These are phyloP conservation scores for Herpailurus yagouaroundi DNA, from an alignment of 2,113 vertebrate species.

Conservation along the genomic window DNA sequence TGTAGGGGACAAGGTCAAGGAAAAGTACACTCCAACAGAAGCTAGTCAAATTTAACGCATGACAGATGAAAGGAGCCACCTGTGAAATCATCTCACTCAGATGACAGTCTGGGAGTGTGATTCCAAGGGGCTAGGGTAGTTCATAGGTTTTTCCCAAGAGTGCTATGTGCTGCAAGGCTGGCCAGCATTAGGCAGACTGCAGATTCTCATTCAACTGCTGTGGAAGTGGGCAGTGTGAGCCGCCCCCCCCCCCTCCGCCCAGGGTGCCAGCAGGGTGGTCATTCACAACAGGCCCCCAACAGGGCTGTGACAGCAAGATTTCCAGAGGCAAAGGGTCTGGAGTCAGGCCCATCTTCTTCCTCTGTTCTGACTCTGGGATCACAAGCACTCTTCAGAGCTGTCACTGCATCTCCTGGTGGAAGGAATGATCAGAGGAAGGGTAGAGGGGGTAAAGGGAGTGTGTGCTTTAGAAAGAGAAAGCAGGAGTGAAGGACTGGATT, in stretches of 20 bases:
- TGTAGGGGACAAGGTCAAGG: background rate
- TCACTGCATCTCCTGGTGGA: background rate
- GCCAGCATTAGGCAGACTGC: background rate
- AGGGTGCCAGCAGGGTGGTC: background rate
- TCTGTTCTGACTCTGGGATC: conserved; percentile 4
- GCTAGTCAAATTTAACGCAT: background rate
- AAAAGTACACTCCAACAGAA: background rate
- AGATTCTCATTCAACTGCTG: background rate
- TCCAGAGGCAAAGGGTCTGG: conserved; percentile 5
- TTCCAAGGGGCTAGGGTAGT: background rate
- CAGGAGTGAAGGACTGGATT: background rate
- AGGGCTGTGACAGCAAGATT: background rate
- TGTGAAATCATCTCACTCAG: background rate
- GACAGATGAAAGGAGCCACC: background rate
- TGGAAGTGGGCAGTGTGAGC: background rate
- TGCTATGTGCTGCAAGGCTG: background rate
- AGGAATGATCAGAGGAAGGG: conserved; percentile 14
- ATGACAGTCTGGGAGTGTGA: background rate
- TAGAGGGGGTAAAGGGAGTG: background rate
- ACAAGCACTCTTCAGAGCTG: conserved; percentile 1
- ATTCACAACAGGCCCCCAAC: background rate
- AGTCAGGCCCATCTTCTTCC: background rate
- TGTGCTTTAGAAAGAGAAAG: background rate
- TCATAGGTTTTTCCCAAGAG: background rate
- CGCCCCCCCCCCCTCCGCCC: background rate